Evolutionary conservation across 1,140 invertebrate species (phyloP).

Genomic region (Proales similis): DNA sequence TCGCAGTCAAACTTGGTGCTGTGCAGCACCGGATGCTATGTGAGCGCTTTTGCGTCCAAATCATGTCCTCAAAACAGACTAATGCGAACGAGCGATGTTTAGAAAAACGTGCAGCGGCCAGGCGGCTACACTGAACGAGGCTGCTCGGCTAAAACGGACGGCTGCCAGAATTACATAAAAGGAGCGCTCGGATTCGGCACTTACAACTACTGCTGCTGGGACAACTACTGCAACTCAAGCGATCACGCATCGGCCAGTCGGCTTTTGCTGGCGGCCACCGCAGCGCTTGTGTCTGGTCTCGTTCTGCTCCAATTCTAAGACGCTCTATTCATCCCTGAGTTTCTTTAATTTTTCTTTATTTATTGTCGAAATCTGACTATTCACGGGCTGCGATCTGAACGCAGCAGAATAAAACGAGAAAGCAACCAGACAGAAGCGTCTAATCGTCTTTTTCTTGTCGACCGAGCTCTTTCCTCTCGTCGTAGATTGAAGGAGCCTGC

Average conservation of each 20-base stretch:
- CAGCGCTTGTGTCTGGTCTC: too few species aligned
- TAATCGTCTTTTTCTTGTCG: too few species aligned
- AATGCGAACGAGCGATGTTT: conserved; percentile 29
- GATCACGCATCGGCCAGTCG: too few species aligned
- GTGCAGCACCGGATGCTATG: conserved; percentile 37
- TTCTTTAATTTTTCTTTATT: too few species aligned
- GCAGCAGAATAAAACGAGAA: too few species aligned
- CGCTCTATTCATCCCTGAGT: too few species aligned
- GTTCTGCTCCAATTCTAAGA: too few species aligned
- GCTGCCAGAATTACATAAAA: conserved; percentile 22
- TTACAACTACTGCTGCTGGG: conserved; percentile 37
- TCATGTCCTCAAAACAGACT: neutral
- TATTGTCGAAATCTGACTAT: too few species aligned
- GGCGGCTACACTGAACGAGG: conserved; percentile 18
- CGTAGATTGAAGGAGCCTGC: conserved; percentile 64
- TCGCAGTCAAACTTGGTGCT: neutral
- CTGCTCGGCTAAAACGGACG: conserved; percentile 8
- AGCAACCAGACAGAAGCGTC: too few species aligned
- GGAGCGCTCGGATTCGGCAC: conserved; percentile 17
- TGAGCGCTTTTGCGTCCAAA: neutral
- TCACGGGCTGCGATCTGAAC: too few species aligned
- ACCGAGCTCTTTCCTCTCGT: conserved; percentile 21
- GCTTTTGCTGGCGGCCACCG: too few species aligned
- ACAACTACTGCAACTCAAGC: conserved; percentile 35
- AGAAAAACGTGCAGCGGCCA: too few species aligned